phyloP scores from a whole-genome alignment of 2,113 vertebrate genomes.

The Lagopus muta region DNA sequence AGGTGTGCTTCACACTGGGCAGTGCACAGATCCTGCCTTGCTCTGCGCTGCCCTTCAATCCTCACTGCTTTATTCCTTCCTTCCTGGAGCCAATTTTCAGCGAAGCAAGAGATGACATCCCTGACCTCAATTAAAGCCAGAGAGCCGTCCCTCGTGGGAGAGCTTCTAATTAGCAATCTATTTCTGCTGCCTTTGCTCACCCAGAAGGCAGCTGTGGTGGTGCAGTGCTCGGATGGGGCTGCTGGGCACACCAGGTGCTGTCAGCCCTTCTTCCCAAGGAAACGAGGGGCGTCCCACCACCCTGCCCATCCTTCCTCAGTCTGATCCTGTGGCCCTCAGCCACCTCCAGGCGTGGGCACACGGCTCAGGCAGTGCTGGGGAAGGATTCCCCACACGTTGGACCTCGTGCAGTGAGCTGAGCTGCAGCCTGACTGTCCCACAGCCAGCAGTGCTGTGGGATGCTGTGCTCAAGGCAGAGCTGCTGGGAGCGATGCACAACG shows the following conservation, averaged over 20 bases:
- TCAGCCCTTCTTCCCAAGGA: background rate
- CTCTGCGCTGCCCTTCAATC: too few relatives aligned
- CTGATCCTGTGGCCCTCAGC: too few relatives aligned
- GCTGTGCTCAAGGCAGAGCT: too few relatives aligned
- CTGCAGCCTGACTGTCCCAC: background rate
- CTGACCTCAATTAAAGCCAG: slow-evolving; percentile 46
- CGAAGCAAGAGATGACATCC: background rate
- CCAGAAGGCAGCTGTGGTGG: background rate
- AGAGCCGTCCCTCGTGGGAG: background rate
- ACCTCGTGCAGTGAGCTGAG: rapidly evolving
- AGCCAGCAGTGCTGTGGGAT: rapidly evolving
- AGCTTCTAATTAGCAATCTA: slow-evolving; percentile 55
- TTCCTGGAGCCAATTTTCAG: too few relatives aligned
- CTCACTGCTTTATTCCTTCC: too few relatives aligned
- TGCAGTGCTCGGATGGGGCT: background rate
- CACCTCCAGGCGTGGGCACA: too few relatives aligned
- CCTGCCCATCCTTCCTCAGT: too few relatives aligned
- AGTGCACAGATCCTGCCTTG: too few relatives aligned
- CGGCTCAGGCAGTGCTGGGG: too few relatives aligned
- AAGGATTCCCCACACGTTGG: too few relatives aligned
- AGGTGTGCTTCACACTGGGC: too few relatives aligned
- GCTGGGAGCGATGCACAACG: too few relatives aligned
- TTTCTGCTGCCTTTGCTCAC: slow-evolving; percentile 17
- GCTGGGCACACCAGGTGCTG: background rate
- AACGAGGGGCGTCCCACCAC: background rate